These are phyloP conservation scores for Phrynocephalus forsythii DNA, from an alignment of 2,797 vertebrate species.

Conservation along the genomic window DNA sequence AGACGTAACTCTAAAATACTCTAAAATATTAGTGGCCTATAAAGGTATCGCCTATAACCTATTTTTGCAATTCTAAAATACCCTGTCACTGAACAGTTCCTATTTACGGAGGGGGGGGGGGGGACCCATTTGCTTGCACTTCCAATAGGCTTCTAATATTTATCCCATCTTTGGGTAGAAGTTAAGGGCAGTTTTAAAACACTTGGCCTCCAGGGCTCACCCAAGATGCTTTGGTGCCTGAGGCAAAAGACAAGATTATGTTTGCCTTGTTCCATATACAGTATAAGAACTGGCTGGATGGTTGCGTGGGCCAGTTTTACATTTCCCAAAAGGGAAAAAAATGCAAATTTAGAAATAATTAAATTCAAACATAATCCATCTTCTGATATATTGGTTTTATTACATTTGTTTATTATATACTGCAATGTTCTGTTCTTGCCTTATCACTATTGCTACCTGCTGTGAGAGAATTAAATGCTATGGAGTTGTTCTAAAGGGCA, in stretches of 20 bases:
- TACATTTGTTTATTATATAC: neutral
- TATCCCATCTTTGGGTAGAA: neutral
- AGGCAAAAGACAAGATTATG: neutral
- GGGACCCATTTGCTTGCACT: too few species aligned
- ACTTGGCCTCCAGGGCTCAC: neutral
- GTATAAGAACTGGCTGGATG: neutral
- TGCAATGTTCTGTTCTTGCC: too few species aligned
- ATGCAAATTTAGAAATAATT: neutral
- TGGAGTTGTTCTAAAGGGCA: too few species aligned
- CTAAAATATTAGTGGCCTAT: too few species aligned
- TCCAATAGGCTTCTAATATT: neutral
- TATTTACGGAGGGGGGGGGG: too few species aligned
- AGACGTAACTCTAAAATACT: too few species aligned
- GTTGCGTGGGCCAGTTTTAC: neutral
- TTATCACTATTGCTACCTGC: too few species aligned
- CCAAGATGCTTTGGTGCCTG: neutral
- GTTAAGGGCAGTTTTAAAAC: neutral
- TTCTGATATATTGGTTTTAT: neutral
- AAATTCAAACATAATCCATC: neutral
- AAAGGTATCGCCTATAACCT: too few species aligned
- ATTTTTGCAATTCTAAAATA: too few species aligned
- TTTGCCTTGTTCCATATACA: neutral
- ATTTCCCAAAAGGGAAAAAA: neutral
- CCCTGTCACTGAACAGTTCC: too few species aligned
- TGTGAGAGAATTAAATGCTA: too few species aligned